Base-by-base conservation (phyloP, 2,113 vertebrate genomes). In the Puffinus mauretanicus region DNA sequence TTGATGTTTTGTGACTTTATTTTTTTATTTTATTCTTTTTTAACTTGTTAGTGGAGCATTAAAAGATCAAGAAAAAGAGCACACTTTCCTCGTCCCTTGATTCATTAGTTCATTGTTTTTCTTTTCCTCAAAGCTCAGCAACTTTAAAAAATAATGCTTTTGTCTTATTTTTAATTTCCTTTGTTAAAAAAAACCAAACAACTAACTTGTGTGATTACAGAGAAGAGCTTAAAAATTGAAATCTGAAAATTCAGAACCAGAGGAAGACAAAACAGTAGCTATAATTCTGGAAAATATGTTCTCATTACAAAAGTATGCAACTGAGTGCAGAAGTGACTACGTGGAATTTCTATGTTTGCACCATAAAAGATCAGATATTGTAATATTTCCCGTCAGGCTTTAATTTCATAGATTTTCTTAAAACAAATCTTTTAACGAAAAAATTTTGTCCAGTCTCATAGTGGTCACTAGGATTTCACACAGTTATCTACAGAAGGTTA, bases 271-370 rank as follows among this genome's bases (percentile, higher is more conserved):
- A 86, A 29, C 2, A 73, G 29, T 30, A 82, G n/a, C 9, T 73
- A 26, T 11, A 57, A 51, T 71, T 81, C 42, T 64, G 42, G 46
- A 88, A 92, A 86, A 78, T 18, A 30, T 27, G 25, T 58, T 80
- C 16, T 64, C 3, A 16, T 47, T 46, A 86, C 0, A 1, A 11
- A 81, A 52, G 6, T 20, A 27, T 2, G 1, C 7, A 83, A 46
- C 6, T 2, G 1, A 91, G 2, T 60, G 5, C 17, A 67, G 20
- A 82, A 87, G 10, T 29, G 30, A 82, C 62, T 36, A 46, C 2
- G 44, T 3, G 3, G 18, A 86, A 65, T 52, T 44, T 75, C 71
- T 87, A 62, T 4, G 40, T 3, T 78, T 64, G 13, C 10, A 75
- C 27, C 11, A 72, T 8, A 76, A 58, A 86, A 70, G 4, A 66